These are phyloP conservation scores for Listronotus oregonensis DNA, from an alignment of 1,140 invertebrate genomes.

Conservation along the genomic window DNA sequence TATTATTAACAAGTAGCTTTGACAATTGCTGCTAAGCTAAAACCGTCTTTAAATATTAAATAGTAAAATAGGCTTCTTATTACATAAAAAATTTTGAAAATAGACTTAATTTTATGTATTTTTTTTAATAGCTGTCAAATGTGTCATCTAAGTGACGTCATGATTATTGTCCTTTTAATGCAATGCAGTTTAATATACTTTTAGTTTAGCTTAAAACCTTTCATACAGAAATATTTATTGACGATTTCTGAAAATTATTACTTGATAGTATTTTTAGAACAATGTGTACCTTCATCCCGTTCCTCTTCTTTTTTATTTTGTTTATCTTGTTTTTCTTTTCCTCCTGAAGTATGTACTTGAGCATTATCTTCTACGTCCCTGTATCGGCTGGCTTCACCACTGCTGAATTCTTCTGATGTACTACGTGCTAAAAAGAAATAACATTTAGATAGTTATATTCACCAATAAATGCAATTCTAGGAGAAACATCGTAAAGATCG, in stretches of 20 bases:
- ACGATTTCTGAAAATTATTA: not conserved
- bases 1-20: too few relatives aligned
- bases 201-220: too few relatives aligned
- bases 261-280: not conserved
- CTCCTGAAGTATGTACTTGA: constrained; percentile 58
- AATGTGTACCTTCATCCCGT: constrained; percentile 75
- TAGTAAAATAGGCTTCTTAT: too few relatives aligned
- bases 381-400: constrained; percentile 68
- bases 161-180: too few relatives aligned
- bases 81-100: too few relatives aligned
- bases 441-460: constrained; percentile 5
- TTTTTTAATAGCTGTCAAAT: too few relatives aligned
- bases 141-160: too few relatives aligned
- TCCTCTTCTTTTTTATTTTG: constrained; percentile 85
- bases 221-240: too few relatives aligned
- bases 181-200: too few relatives aligned
- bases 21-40: too few relatives aligned
- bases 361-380: constrained; percentile 67
- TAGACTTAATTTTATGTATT: too few relatives aligned
- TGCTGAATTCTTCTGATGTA: constrained; percentile 86
- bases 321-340: constrained; percentile 64
- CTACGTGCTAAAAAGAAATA: constrained; percentile 70
- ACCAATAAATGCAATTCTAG: constrained; percentile 15
- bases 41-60: too few relatives aligned
- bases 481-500: not conserved